These are phyloP conservation scores for Chelidonichthys spinosus DNA, from an alignment of 2,797 vertebrate genomes.

Conservation along the genomic window DNA sequence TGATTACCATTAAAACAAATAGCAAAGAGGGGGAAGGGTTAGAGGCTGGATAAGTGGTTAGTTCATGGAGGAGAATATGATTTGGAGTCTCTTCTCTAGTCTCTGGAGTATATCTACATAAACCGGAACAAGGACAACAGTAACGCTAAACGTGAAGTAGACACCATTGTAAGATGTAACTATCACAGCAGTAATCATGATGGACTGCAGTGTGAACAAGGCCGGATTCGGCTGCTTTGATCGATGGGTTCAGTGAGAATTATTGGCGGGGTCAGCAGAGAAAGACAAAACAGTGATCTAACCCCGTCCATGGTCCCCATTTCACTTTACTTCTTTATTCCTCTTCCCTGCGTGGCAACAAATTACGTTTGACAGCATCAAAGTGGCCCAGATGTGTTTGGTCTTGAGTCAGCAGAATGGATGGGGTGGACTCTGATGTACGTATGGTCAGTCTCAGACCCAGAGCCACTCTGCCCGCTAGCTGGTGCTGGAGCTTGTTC, in stretches of 20 bases:
- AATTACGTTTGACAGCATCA: constrained; percentile 46
- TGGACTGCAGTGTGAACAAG: constrained; percentile 23
- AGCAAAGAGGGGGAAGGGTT: neutral
- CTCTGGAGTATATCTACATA: constrained; percentile 1
- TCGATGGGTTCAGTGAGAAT: constrained; percentile 32
- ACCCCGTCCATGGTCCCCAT: constrained; percentile 26
- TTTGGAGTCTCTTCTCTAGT: neutral
- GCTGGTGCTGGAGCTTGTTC: constrained; percentile 21
- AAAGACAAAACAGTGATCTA: constrained; percentile 45
- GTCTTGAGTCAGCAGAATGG: constrained; percentile 46
- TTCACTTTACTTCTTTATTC: constrained; percentile 28
- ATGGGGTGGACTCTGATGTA: constrained; percentile 35
- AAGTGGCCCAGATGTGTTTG: constrained; percentile 59
- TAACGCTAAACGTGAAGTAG: constrained; percentile 7
- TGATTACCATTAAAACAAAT: constrained; percentile 11
- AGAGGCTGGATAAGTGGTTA: neutral
- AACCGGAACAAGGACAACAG: neutral
- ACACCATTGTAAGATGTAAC: constrained; percentile 9
- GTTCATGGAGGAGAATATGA: neutral
- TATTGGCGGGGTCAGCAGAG: constrained; percentile 38
- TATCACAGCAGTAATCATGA: constrained; percentile 3
- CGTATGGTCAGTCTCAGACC: constrained; percentile 18
- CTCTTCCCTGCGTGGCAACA: constrained; percentile 21
- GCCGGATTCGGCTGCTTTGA: constrained; percentile 17
- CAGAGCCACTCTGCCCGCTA: constrained; percentile 55